Conservation (phyloP, 1,140 invertebrate species). For the Varroa destructor region DNA sequence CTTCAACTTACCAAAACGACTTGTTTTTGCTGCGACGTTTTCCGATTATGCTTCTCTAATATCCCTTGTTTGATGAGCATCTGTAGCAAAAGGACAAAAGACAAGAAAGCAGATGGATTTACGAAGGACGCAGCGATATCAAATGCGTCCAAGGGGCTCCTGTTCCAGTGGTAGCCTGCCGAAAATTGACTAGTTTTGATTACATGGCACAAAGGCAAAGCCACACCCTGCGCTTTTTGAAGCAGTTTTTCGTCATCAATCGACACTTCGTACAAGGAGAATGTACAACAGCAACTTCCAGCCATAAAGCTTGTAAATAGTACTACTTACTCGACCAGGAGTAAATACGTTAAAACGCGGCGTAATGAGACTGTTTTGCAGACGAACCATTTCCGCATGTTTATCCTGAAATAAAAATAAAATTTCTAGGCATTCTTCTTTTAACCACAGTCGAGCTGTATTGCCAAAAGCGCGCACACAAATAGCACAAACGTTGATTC, state of each 20-base stretch:
- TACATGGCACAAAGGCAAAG: too few relatives aligned
- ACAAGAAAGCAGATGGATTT: conserved; percentile 29
- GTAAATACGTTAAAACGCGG: conserved; percentile 54
- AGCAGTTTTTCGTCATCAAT: too few relatives aligned
- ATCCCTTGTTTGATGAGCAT: conserved; percentile 55
- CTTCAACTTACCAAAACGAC: conserved; percentile 52
- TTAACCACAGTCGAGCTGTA: too few relatives aligned
- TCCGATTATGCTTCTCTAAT: conserved; percentile 52
- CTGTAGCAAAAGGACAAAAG: conserved; percentile 38
- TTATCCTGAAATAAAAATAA: conserved; percentile 43
- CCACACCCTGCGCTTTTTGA: too few relatives aligned
- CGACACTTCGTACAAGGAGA: too few relatives aligned
- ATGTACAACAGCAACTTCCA: too few relatives aligned
- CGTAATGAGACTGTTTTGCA: conserved; percentile 46
- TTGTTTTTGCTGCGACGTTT: conserved; percentile 53
- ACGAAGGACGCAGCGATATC: background rate
- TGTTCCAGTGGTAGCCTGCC: too few relatives aligned
- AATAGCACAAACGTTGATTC: too few relatives aligned
- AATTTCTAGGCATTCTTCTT: background rate
- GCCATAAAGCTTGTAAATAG: conserved; percentile 26
- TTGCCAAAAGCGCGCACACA: too few relatives aligned
- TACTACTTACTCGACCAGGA: conserved; percentile 45
- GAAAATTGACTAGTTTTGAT: too few relatives aligned
- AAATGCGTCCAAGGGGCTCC: too few relatives aligned
- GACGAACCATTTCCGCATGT: conserved; percentile 47